Evolutionary conservation across 2,888 invertebrate genomes (phyloP), one percentile per base, ranked within the genome.

Genomic region (Trachelus tabidus): DNA sequence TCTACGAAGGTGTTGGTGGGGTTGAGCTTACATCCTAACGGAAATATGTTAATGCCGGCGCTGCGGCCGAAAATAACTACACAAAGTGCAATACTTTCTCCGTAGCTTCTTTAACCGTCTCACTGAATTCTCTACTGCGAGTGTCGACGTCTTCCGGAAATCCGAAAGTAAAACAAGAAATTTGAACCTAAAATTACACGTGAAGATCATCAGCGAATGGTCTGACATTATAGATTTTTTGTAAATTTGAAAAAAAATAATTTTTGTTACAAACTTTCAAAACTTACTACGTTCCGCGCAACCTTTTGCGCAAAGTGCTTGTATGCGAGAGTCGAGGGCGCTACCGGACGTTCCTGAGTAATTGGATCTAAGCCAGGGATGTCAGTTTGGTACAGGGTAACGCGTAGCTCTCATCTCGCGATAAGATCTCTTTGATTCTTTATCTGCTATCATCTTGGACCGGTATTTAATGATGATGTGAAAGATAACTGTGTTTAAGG

Each of bases 31-130:
- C 74, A 73, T 75, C 56, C 79, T 83, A 81, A 81, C 83, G 85
- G 82, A 84, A 85, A 87, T 86, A 85, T 83, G 83, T 80, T 71
- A 71, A 71, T 71, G 71, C 71, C 15, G 56, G 56, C 81, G 85
- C 81, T 79, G 82, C 85, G 76, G 83, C 84, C 87, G 82, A 87
- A 87, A 87, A 87, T 87, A 87, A 85, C 83, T 82, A 80, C 79
- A 79, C 76, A 31, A 80, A 75, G 79, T 79, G 77, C 77, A 81
- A 73, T 73, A n/a, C 75, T 68, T 23, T 75, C 76, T 68, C 76
- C 79, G 68, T 76, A 40, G 30, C 40, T 71, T 71, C 71, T 31
- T 71, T 71, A 56, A 56, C 56, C 56, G 56, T 56, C 56, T 56
- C 23, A 56, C 56, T 56, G 56, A 56, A 9, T 56, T 56, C 56